These are phyloP conservation scores for Furcifer pardalis DNA, from an alignment of 2,797 vertebrate species.

Conservation along the genomic window DNA sequence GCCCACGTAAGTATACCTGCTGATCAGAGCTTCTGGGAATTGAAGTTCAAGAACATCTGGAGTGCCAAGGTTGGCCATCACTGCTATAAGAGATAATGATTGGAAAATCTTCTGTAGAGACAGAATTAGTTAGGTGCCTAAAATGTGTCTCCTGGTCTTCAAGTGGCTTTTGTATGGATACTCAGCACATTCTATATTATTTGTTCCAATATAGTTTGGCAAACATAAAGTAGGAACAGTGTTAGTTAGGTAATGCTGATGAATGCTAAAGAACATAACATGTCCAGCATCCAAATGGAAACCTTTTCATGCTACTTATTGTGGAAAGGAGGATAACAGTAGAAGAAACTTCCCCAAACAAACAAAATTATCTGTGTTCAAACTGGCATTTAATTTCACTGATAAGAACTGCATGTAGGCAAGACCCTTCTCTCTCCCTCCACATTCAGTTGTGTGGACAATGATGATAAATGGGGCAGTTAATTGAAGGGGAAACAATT, in stretches of 20 bases:
- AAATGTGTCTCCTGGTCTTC: neutral
- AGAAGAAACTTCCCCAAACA: neutral
- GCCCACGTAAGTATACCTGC: too few species aligned
- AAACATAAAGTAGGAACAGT: neutral
- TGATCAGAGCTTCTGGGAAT: neutral
- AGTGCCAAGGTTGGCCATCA: too few species aligned
- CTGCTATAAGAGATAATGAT: fast-evolving
- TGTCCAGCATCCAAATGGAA: neutral
- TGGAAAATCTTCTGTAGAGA: fast-evolving
- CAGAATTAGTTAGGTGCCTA: neutral
- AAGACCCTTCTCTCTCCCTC: neutral
- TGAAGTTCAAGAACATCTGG: neutral
- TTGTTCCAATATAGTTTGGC: neutral
- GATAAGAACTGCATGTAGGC: neutral
- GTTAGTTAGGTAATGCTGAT: neutral
- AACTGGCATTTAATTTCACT: neutral
- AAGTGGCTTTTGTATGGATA: neutral
- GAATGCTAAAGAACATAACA: neutral
- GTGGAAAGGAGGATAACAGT: neutral
- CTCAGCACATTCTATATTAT: neutral
- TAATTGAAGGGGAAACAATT: neutral
- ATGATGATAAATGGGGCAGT: neutral
- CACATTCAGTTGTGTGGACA: neutral
- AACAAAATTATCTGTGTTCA: neutral
- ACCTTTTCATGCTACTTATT: neutral